These are phyloP conservation scores for Harmothoe impar DNA, from an alignment of 2,888 invertebrate species.

Conservation along the genomic window DNA sequence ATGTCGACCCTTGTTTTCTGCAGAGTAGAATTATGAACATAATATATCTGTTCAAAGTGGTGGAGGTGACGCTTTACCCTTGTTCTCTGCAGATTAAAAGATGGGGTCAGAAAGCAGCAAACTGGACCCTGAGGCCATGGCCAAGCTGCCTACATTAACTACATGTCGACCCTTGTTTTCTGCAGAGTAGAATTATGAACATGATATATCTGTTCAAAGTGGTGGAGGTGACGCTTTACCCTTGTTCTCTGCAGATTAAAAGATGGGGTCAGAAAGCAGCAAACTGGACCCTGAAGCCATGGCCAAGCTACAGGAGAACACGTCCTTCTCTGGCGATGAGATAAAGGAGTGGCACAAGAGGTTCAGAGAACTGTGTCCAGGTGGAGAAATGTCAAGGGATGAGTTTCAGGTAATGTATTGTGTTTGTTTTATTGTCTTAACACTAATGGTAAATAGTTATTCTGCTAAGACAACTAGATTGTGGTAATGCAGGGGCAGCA, in stretches of 20 bases:
- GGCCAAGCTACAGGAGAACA: conserved; percentile 65
- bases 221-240: too few species aligned
- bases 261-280: conserved; percentile 68
- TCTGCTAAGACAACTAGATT: too few species aligned
- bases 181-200: too few species aligned
- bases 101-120: conserved; percentile 68
- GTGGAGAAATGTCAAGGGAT: conserved; percentile 65
- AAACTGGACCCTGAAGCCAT: conserved; percentile 61
- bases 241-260: not conserved
- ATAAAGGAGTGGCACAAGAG: conserved; percentile 68
- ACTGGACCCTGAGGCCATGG: too few species aligned
- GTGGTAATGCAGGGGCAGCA: too few species aligned
- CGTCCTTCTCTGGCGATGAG: conserved; percentile 67
- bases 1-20: too few species aligned
- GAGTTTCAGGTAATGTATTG: conserved; percentile 62
- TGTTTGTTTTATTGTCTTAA: not conserved
- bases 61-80: too few species aligned
- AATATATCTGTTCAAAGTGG: too few species aligned
- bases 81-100: too few species aligned
- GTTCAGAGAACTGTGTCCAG: conserved; percentile 67
- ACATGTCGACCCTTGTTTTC: too few species aligned
- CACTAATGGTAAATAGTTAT: not conserved
- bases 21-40: too few species aligned
- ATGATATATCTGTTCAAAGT: too few species aligned
- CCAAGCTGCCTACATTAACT: not conserved